A percentile compares a stretch with the other conserved stretches of the same genome.
Conservation (phyloP, 2,888 invertebrate species). For the Mactromeris polynyma region DNA sequence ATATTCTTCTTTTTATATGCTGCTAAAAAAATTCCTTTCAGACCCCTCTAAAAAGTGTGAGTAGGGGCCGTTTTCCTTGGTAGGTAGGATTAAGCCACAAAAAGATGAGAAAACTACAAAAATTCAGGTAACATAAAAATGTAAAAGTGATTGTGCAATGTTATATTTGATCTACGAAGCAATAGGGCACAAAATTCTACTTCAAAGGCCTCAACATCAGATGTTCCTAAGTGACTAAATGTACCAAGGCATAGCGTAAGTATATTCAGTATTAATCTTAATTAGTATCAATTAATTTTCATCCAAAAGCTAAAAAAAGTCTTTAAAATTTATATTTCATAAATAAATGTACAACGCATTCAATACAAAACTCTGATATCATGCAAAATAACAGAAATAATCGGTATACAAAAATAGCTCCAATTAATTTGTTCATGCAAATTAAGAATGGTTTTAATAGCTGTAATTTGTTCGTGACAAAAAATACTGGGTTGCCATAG, state of each 20-base stretch:
- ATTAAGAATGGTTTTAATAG: neutral
- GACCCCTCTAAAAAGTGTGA: too few relatives aligned
- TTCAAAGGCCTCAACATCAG: too few relatives aligned
- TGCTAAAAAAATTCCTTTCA: too few relatives aligned
- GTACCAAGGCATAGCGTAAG: neutral
- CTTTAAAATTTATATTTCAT: neutral
- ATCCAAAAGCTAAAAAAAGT: neutral
- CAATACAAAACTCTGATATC: constrained; percentile 6
- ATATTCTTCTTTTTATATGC: too few relatives aligned
- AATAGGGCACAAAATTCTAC: too few relatives aligned
- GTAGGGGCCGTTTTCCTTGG: too few relatives aligned
- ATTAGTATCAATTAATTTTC: neutral
- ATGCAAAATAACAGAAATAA: neutral
- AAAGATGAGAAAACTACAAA: too few relatives aligned
- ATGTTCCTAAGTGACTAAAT: too few relatives aligned
- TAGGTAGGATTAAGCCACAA: too few relatives aligned
- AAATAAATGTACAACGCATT: neutral
- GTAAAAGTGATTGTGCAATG: too few relatives aligned
- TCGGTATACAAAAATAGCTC: neutral
- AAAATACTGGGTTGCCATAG: constrained; percentile 20
- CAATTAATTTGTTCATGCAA: neutral
- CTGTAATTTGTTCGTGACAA: neutral
- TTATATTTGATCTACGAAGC: too few relatives aligned
- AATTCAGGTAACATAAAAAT: too few relatives aligned
- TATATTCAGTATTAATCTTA: neutral